A percentile compares a stretch with the other conserved stretches of the same genome.
Evolutionary conservation across 2,888 invertebrate genomes (phyloP).

Genomic region (Tortrix viridana): DNA sequence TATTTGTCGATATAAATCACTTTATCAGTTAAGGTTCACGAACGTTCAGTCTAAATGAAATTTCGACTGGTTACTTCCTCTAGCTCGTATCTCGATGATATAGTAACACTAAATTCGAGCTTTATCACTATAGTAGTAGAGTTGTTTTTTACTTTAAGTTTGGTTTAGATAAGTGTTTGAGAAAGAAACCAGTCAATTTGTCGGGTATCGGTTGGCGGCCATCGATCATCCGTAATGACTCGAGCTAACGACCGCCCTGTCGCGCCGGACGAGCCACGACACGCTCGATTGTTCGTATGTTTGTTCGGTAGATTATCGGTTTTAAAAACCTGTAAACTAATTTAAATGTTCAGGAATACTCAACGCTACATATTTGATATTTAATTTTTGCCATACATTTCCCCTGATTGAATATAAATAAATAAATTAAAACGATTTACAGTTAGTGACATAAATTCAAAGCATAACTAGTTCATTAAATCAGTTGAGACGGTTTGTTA

Average conservation of each 20-base stretch:
- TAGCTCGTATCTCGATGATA: no score
- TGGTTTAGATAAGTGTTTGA: no score
- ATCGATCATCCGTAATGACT: conserved; percentile 80
- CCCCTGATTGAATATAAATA: background rate
- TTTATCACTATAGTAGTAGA: no score
- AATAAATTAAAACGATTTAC: background rate
- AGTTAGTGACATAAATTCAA: conserved; percentile 11
- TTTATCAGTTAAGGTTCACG: conserved; percentile 59
- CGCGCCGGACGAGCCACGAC: conserved; percentile 27
- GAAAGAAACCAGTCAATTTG: conserved; percentile 51
- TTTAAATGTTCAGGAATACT: no score
- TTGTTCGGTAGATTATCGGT: conserved; percentile 27
- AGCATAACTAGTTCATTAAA: conserved; percentile 20
- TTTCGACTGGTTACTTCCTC: no score
- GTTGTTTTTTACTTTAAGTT: no score
- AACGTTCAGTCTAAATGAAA: conserved; percentile 79
- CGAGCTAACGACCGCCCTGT: conserved; percentile 67
- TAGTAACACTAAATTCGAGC: no score
- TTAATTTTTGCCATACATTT: background rate
- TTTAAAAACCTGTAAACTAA: background rate
- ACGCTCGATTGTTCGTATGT: conserved; percentile 34
- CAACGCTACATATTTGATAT: no score
- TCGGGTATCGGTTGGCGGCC: conserved; percentile 67
- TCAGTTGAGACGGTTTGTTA: background rate
- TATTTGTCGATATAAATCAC: conserved; percentile 48